Evolutionary conservation across 1,140 invertebrate genomes (phyloP), one percentile per base, ranked within the genome.

Genomic region (Liolophura sinensis): DNA sequence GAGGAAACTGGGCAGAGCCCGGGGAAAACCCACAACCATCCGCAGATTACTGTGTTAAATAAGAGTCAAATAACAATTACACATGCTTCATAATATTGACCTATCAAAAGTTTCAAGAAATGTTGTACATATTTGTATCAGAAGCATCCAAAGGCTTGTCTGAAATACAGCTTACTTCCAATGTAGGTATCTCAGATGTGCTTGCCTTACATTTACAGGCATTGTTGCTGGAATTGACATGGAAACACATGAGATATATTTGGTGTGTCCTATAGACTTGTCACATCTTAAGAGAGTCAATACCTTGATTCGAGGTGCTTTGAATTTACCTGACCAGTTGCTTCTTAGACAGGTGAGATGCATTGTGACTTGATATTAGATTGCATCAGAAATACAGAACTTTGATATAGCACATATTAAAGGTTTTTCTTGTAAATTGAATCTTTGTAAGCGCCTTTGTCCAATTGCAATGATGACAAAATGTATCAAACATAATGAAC

Each of bases 171-270:
- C n/a, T n/a, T n/a, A n/a, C n/a, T n/a, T n/a, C n/a, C n/a, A n/a
- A n/a, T n/a, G n/a, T n/a, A n/a, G n/a, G n/a, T n/a, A n/a, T 27
- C 40, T 56, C 9, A n/a, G 57, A 24, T 51, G 54, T 40, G 54
- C 20, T 68, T 57, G 31, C 48, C 11, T 58, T 52, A 27, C 47
- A 20, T 62, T 68, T 69, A 5, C 64, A 81, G 81, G 79, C n/a
- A 66, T 82, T 66, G 72, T 83, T 11, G 59, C 78, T 18, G 75
- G 64, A 4, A 75, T 83, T 52, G 77, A 83, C 58, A 49, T 57
- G 9, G 65, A 67, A 25, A 73, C 65, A 24, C 73, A 74, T 48
- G 27, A 65, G 25, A 58, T 80, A 52, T 75, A 75, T 50, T 72
- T 83, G 16, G 57, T 79, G 9, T 81, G 73, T 6, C 76, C 80